Evolutionary conservation across 2,113 vertebrate species (phyloP).

Genomic region (Mastomys natalensis): DNA sequence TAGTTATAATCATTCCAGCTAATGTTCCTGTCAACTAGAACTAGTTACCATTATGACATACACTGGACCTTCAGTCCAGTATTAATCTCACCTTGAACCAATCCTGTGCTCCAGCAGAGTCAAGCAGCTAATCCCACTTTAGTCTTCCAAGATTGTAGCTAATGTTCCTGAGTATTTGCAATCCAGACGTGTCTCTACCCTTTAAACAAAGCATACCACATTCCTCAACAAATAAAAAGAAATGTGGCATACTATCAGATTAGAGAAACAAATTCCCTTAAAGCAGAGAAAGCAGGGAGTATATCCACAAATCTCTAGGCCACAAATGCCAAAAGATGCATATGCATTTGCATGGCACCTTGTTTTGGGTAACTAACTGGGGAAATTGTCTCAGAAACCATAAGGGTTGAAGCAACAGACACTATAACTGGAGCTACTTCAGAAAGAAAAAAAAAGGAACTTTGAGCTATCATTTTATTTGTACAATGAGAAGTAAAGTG

Average conservation of each 20-base stretch:
- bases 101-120: neutral
- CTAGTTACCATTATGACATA: neutral
- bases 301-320: neutral
- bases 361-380: neutral
- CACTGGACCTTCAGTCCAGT: neutral
- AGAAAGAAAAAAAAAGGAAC: neutral
- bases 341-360: neutral
- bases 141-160: neutral
- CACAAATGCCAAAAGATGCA: neutral
- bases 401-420: neutral
- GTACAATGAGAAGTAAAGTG: neutral
- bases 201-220: conserved; percentile 1
- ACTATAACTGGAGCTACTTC: neutral
- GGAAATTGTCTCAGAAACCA: neutral
- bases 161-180: neutral
- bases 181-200: neutral
- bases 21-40: neutral
- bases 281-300: neutral
- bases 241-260: neutral
- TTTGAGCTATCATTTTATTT: neutral
- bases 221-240: neutral
- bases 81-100: neutral
- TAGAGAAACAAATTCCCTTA: neutral
- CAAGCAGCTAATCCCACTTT: neutral
- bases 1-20: neutral